These are phyloP conservation scores for Martes martes DNA, from an alignment of 2,113 vertebrate species.

Conservation along the genomic window DNA sequence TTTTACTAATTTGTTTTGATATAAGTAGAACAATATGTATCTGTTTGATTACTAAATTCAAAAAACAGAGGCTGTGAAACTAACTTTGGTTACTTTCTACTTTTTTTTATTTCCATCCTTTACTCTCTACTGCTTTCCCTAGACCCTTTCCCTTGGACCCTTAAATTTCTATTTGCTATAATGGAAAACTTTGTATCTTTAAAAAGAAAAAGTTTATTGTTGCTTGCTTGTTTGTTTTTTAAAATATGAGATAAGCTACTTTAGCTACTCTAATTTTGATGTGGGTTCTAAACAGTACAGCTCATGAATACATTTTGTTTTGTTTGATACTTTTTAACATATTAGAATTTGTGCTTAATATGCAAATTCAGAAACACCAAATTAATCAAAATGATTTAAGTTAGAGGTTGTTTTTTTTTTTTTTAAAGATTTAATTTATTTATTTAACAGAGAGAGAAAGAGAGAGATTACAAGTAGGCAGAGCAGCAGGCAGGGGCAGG, in stretches of 20 bases:
- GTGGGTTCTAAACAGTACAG: conserved; percentile 9
- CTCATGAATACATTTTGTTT: conserved; percentile 12
- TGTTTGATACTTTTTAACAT: conserved; percentile 31
- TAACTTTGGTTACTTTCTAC: background rate
- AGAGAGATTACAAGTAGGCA: no score
- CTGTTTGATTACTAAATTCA: background rate
- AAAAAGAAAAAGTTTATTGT: background rate
- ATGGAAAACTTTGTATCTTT: conserved; percentile 10
- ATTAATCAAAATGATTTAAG: conserved; percentile 36
- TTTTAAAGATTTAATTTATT: no score
- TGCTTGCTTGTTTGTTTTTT: conserved; percentile 1
- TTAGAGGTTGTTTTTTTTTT: background rate
- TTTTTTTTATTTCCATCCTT: background rate
- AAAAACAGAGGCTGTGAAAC: background rate
- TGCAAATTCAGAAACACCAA: conserved; percentile 30
- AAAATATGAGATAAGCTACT: conserved; percentile 5
- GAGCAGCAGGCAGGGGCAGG: no score
- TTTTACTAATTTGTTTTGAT: conserved; percentile 9
- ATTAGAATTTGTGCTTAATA: conserved; percentile 29
- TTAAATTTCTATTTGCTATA: background rate
- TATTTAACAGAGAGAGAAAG: no score
- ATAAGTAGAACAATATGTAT: background rate
- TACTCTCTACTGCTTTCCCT: background rate
- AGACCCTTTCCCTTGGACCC: background rate
- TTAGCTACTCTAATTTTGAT: background rate